Conservation (phyloP, 2,888 invertebrate species). For the Eupithecia inturbata region DNA sequence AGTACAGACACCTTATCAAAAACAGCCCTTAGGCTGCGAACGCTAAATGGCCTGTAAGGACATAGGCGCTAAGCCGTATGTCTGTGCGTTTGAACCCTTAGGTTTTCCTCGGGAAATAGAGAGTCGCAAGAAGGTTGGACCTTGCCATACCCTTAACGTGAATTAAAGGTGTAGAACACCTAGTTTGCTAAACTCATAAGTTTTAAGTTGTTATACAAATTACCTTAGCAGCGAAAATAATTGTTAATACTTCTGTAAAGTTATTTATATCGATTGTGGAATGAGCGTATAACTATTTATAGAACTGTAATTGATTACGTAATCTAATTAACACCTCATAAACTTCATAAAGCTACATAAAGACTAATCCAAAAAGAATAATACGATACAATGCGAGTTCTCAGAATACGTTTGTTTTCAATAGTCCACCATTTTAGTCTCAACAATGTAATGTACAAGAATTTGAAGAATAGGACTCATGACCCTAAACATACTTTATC, state of each 20-base stretch:
- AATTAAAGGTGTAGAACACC: not conserved
- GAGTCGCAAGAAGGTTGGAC: not conserved
- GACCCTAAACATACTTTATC: conserved; percentile 63
- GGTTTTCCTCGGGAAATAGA: conserved; percentile 32
- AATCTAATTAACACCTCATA: conserved; percentile 35
- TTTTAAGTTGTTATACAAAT: not conserved
- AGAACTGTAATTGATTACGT: conserved; percentile 33
- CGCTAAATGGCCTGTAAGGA: too few relatives aligned
- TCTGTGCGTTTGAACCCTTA: too few relatives aligned
- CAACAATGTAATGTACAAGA: conserved; percentile 54
- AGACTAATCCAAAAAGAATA: conserved; percentile 13
- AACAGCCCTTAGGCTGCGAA: too few relatives aligned
- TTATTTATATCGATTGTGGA: not conserved
- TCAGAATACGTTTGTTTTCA: conserved; percentile 29
- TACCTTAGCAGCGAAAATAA: not conserved
- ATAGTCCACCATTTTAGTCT: conserved; percentile 47
- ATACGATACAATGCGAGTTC: conserved; percentile 14
- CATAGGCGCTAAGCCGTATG: too few relatives aligned
- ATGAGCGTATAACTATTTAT: conserved; percentile 24
- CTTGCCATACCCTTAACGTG: not conserved
- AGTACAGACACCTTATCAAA: conserved; percentile 65
- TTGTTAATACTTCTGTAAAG: not conserved
- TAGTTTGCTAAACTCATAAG: not conserved
- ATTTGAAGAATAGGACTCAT: conserved; percentile 63
- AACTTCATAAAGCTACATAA: conserved; percentile 20